Base-by-base conservation (phyloP, 1,140 invertebrate genomes). In the Radopholus similis region DNA sequence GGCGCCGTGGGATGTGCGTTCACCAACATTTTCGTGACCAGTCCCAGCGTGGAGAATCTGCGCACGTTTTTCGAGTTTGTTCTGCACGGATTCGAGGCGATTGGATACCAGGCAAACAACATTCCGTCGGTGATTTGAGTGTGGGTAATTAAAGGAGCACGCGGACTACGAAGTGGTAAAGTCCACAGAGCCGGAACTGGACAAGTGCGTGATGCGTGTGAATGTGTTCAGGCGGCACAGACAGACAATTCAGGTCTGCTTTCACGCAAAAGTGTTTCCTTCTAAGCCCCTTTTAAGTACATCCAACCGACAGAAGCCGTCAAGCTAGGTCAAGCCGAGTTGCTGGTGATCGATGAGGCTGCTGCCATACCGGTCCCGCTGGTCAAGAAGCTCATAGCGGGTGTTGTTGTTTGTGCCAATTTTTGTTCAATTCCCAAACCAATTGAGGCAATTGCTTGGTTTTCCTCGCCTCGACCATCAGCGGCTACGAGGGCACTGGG, bases 401-500 rank as follows among this genome's bases (percentile, higher is more conserved):
- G 18, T 44, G 55, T 55, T 55, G 18, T 55, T 11, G 70, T 73
- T 18, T 59, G n/a, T 59, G 44, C 4, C 11, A 40, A 34, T 66
- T 15, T 11, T 66, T 40, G 21, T 64, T 0, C 51, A 23, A 15
- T 23, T 62, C 11, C 2, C 9, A 64, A 62, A 64, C 0, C 9
- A 23, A 28, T 62, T 23, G 93, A 57, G 92, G 92, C 0, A 91
- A 93, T 1, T 96, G 96, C 81, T 85, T 98, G 37, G 90, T 94
- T 4, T 93, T 99, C 81, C 88, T 99, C 78, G 89, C 96, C 0
- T 98, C 95, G 0, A 99, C 96, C 0, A 92, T 97, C 34, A 95
- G 95, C 82, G 95, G 93, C 13, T 97, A 99, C 84, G 96, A 99
- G 87, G 96, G 96, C 58, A 98, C 96, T 0, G 95, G 95, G 0